Evolutionary conservation across 2,888 invertebrate genomes (phyloP), one percentile per base, ranked within the genome.

Genomic region (Portevinia maculata): DNA sequence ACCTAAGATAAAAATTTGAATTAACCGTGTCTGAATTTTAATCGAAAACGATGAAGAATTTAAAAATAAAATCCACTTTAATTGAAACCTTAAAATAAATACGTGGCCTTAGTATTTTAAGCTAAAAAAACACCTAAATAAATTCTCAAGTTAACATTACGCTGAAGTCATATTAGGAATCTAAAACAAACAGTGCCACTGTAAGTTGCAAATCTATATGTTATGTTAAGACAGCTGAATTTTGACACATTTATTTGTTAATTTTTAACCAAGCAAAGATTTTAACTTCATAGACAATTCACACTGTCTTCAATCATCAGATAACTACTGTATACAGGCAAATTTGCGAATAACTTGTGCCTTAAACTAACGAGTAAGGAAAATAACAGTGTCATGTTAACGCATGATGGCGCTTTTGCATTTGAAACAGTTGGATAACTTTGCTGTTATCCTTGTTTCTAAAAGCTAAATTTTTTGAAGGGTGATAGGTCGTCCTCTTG

Each of bases 301-400:
- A 50, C 70, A 60, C 32, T 60, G n/a, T 15, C 59, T 60, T 30
- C 7, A 7, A 7, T 13, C 52, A 24, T 0, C 0, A 2, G 3
- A 8, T 5, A 24, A 8, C 21, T 60, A 59, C 30, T 50, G 59
- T 39, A 70, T 5, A 5, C 11, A 6, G 5, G n/a, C 9, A 41
- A 39, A n/a, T 6, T 0, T 1, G 0, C 3, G 1, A 1, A 2
- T 6, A 1, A 32, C 7, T 81, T 9, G 81, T 81, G 81, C 81
- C 75, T 81, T 81, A 81, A 81, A 81, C 75, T 81, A 81, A 81
- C 81, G 81, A 81, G 81, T 81, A 81, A 81, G 81, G 81, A 81
- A 81, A 81, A 81, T 81, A 81, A 81, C 75, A 71, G 11, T 39
- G 48, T 69, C 60, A 81, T 81, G 81, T 19, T 81, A 76, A 76